phyloP scores from a whole-genome alignment of 2,888 invertebrate species.

The Tachina fera region DNA sequence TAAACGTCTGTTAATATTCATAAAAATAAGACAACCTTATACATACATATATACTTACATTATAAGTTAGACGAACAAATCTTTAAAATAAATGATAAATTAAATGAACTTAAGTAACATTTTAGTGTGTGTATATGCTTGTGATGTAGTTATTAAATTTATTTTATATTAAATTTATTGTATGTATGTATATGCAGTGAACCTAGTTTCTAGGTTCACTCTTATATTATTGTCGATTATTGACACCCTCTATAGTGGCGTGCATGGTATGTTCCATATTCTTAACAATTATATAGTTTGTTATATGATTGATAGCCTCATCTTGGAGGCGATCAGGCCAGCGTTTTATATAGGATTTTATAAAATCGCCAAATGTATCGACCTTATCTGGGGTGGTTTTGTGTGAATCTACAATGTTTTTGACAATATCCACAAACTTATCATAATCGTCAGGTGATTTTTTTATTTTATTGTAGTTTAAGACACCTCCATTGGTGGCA shows the following conservation, averaged over 20 bases:
- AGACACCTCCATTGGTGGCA: constrained; percentile 77
- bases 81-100: constrained; percentile 10
- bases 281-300: constrained; percentile 82
- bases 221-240: constrained; percentile 82
- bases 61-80: background rate
- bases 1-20: constrained; percentile 17
- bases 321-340: constrained; percentile 82
- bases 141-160: constrained; percentile 49
- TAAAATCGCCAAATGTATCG: constrained; percentile 81
- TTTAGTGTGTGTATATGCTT: constrained; percentile 55
- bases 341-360: constrained; percentile 81
- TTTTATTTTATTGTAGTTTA: constrained; percentile 77
- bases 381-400: constrained; percentile 81
- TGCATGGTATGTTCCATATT: constrained; percentile 82
- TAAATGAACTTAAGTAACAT: constrained; percentile 69
- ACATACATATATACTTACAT: background rate
- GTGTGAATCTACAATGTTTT: constrained; percentile 81
- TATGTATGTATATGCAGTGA: constrained; percentile 40
- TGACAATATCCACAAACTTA: constrained; percentile 82
- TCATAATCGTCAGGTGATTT: constrained; percentile 80
- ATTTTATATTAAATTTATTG: constrained; percentile 26
- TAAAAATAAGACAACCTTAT: constrained; percentile 38
- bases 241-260: constrained; percentile 79
- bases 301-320: constrained; percentile 82
- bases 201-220: constrained; percentile 75